Evolutionary conservation across 1,140 invertebrate genomes (phyloP).

Genomic region (Pararge aegeria): DNA sequence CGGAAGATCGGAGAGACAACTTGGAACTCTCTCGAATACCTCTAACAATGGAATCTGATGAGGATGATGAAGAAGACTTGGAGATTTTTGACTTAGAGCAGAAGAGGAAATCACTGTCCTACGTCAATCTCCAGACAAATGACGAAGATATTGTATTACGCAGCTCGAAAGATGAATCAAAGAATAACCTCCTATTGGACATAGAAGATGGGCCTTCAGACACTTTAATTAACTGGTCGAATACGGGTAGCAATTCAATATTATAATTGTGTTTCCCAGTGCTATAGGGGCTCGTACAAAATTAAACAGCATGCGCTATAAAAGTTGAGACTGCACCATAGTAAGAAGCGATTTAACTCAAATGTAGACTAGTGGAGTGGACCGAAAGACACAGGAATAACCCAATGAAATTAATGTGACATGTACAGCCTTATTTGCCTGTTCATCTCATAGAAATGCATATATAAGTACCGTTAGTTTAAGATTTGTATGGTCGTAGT

Average conservation of each 20-base stretch:
- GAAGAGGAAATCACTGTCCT: conserved; percentile 68
- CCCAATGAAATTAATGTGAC: too few relatives aligned
- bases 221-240: conserved; percentile 65
- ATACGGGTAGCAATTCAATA: conserved; percentile 63
- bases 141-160: conserved; percentile 60
- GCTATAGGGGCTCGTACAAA: not conserved
- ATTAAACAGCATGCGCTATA: too few relatives aligned
- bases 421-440: too few relatives aligned
- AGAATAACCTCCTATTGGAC: conserved; percentile 63
- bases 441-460: too few relatives aligned
- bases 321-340: too few relatives aligned
- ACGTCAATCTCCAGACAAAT: conserved; percentile 60
- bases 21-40: conserved; percentile 64
- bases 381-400: too few relatives aligned
- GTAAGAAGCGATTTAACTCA: too few relatives aligned
- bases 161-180: conserved; percentile 43
- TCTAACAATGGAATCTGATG: conserved; percentile 71
- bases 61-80: conserved; percentile 69
- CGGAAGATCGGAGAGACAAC: conserved; percentile 61
- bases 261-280: conserved; percentile 43
- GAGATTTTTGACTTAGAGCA: conserved; percentile 74
- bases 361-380: too few relatives aligned
- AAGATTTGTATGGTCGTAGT: too few relatives aligned
- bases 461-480: too few relatives aligned
- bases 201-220: conserved; percentile 63